Conservation (phyloP, 2,113 vertebrate species). For the Tetraodon nigroviridis region DNA sequence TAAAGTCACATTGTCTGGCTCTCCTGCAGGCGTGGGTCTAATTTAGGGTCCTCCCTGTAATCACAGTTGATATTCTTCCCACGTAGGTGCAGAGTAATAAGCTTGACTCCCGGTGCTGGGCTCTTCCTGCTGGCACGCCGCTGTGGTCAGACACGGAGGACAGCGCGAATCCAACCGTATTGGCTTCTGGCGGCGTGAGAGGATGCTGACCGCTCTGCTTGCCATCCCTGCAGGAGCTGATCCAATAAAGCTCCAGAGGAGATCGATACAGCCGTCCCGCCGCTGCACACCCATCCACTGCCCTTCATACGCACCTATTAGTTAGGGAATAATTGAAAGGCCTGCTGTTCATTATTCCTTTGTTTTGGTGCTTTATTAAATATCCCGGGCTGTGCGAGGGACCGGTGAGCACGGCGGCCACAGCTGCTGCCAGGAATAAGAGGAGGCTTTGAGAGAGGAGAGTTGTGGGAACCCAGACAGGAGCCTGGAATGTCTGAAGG, state of each 20-base stretch:
- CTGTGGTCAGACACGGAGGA: slow-evolving; percentile 28
- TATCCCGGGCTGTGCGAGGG: slow-evolving; percentile 18
- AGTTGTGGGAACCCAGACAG: slow-evolving; percentile 27
- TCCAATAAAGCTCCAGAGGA: slow-evolving; percentile 56
- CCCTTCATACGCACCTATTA: slow-evolving; percentile 52
- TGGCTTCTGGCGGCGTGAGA: slow-evolving; percentile 57
- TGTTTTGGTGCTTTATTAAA: slow-evolving; percentile 63
- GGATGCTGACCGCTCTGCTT: slow-evolving; percentile 33
- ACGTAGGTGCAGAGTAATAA: slow-evolving; percentile 66
- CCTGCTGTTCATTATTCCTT: slow-evolving; percentile 59
- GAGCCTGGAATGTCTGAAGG: slow-evolving; percentile 16
- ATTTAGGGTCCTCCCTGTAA: slow-evolving; percentile 40
- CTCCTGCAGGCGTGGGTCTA: slow-evolving; percentile 43
- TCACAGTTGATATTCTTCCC: slow-evolving; percentile 61
- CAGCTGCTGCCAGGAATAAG: slow-evolving; percentile 41
- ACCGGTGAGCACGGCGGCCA: slow-evolving; percentile 21
- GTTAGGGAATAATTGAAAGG: slow-evolving; percentile 65
- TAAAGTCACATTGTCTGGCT: slow-evolving; percentile 69
- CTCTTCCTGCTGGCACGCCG: slow-evolving; percentile 43
- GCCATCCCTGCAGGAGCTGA: slow-evolving; percentile 43
- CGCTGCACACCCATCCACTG: slow-evolving; percentile 17
- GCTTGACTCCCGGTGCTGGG: slow-evolving; percentile 65
- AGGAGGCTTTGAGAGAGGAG: slow-evolving; percentile 34
- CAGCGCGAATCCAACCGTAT: slow-evolving; percentile 50
- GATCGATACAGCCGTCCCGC: slow-evolving; percentile 58